Evolutionary conservation across 2,113 vertebrate genomes (phyloP).

Genomic region (Alectura lathami): DNA sequence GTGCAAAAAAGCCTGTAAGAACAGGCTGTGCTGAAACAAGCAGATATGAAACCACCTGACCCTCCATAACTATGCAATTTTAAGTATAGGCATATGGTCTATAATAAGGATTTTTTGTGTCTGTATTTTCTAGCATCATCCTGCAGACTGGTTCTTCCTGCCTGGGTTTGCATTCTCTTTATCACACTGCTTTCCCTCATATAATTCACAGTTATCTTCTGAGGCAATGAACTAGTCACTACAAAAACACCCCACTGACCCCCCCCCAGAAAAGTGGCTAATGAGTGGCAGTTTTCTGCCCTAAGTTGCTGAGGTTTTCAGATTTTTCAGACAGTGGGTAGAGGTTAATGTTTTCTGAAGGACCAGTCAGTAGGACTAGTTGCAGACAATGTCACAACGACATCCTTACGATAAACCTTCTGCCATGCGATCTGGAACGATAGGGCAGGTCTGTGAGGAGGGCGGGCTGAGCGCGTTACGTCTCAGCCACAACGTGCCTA

Average conservation of each 20-base stretch:
- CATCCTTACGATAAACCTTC: not conserved
- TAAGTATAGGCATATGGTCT: not conserved
- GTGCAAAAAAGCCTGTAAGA: not conserved
- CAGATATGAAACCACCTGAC: not conserved
- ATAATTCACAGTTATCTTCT: not conserved
- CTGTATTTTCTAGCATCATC: rapidly evolving
- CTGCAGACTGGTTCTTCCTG: not conserved
- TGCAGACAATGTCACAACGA: too few relatives aligned
- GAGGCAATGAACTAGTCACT: not conserved
- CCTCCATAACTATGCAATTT: not conserved
- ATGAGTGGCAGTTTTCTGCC: not conserved
- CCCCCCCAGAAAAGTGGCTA: not conserved
- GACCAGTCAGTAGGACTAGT: not conserved
- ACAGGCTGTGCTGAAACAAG: not conserved
- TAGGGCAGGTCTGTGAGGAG: not conserved
- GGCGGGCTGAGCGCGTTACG: not conserved
- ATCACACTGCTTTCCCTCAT: not conserved
- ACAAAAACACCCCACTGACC: not conserved
- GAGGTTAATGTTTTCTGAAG: not conserved
- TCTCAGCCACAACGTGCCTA: not conserved
- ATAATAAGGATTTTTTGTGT: not conserved
- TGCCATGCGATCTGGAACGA: not conserved
- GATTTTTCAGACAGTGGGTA: rapidly evolving
- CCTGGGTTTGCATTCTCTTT: not conserved
- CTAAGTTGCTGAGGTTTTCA: not conserved